Evolutionary conservation across 2,797 vertebrate species (phyloP), one percentile per base, ranked within the genome.

Genomic region (Thripadectes ignobilis): DNA sequence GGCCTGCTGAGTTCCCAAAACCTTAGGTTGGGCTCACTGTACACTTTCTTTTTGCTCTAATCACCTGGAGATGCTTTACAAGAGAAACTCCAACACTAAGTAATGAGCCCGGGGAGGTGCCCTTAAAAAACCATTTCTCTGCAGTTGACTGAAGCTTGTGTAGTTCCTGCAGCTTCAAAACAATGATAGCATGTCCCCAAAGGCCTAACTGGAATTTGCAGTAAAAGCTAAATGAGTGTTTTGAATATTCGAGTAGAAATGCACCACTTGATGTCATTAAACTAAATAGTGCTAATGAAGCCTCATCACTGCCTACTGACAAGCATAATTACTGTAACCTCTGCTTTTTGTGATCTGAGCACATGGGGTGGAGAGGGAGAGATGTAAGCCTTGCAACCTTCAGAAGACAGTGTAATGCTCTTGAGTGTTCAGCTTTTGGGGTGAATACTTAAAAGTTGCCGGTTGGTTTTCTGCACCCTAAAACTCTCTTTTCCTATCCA

Each of bases 161-260:
- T 75, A 69, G 69, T 79, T 91, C 72, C 68, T 89, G 81, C 65
- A 91, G 58, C 85, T 93, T 94, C 86, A 79, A 61, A 95, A 79
- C 67, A 93, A 78, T 63, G 88, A 86, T 81, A 73, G 34, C 23
- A 14, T n/a, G 36, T 95, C 41, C 83, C 86, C 57, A 77, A 36
- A 95, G 84, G 34, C 63, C 38, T 71, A 41, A 46, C 26, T 94
- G 59, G 34, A 78, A 88, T 86, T 86, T 73, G 58, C 17, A 71
- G 55, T 63, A 79, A 86, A 81, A 89, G 55, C 55, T 86, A 92
- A 92, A 66, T 69, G 15, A 81, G 19, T 32, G 22, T 57, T 88
- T 86, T 91, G 54, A 85, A 80, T 66, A 51, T 83, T 89, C 27
- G 74, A 91, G 54, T 38, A 67, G 57, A 51, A 96, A 92, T 18